These are phyloP conservation scores for Astreopora myriophthalma DNA, from an alignment of 64 coral and sea anemone species.

Conservation along the genomic window DNA sequence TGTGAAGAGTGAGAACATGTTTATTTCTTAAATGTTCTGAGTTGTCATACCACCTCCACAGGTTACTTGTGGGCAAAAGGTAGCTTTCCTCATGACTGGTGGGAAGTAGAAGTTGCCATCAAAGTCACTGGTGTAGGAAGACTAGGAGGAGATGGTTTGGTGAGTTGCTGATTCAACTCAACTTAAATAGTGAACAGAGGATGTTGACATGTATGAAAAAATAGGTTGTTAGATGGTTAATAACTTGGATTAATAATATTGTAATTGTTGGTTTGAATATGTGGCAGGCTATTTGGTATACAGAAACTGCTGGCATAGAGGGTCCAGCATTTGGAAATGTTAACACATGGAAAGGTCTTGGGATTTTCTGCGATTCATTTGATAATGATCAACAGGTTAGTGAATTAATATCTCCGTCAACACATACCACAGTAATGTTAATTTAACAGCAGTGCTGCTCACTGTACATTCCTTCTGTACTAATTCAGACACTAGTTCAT, in stretches of 20 bases:
- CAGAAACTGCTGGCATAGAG: conserved; percentile 70
- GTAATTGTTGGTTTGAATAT: background rate
- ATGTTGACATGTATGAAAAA: no score
- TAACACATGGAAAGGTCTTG: conserved; percentile 90
- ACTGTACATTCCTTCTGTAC: no score
- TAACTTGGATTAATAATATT: background rate
- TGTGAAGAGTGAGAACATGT: no score
- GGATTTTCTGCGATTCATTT: conserved; percentile 96
- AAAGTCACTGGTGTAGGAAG: conserved; percentile 92
- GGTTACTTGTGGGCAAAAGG: conserved; percentile 87
- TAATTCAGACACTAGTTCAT: no score
- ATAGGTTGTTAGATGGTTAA: no score
- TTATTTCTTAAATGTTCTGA: no score
- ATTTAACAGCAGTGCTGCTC: no score
- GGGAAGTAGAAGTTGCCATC: conserved; percentile 86
- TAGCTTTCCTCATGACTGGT: conserved; percentile 83
- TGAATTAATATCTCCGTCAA: background rate
- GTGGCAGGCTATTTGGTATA: conserved; percentile 91
- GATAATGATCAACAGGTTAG: conserved; percentile 98
- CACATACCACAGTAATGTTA: no score
- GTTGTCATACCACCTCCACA: background rate
- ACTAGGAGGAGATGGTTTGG: conserved; percentile 94
- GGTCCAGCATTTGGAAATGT: conserved; percentile 93
- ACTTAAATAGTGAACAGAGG: no score
- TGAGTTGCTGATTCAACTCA: no score